phyloP scores from a whole-genome alignment of 2,797 vertebrate species.

The Sternotherus odoratus region DNA sequence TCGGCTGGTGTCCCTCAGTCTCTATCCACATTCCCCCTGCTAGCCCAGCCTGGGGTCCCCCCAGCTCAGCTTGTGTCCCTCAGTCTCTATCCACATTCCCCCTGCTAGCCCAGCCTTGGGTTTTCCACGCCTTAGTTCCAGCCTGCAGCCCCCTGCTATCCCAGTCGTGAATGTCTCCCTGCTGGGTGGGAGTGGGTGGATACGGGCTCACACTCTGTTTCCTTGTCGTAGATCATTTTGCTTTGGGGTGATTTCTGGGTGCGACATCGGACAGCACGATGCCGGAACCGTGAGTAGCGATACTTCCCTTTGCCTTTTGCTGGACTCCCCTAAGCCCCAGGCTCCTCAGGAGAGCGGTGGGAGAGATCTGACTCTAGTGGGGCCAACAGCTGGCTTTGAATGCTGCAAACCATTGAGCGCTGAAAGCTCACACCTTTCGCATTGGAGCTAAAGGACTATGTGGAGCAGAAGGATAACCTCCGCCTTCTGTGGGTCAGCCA shows the following conservation, averaged over 20 bases:
- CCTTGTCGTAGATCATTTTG: neutral
- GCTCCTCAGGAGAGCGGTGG: neutral
- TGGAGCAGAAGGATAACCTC: too few species aligned
- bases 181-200: neutral
- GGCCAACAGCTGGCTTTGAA: neutral
- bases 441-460: neutral
- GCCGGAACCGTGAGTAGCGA: constrained; percentile 82
- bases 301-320: rapidly evolving
- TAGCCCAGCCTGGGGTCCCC: too few species aligned
- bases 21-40: neutral
- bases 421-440: neutral
- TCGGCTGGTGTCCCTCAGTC: neutral
- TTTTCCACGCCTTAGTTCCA: neutral
- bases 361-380: neutral
- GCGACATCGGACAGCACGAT: constrained; percentile 24
- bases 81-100: neutral
- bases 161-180: neutral
- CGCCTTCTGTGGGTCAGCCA: neutral
- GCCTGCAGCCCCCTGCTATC: neutral
- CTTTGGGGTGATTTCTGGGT: constrained; percentile 38
- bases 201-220: rapidly evolving
- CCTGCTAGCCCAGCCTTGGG: too few species aligned
- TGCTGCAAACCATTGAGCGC: neutral
- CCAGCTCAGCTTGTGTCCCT: too few species aligned
- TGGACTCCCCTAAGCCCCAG: neutral